Evolutionary conservation across 1,140 invertebrate species (phyloP).

Genomic region (Drosophila serrata): DNA sequence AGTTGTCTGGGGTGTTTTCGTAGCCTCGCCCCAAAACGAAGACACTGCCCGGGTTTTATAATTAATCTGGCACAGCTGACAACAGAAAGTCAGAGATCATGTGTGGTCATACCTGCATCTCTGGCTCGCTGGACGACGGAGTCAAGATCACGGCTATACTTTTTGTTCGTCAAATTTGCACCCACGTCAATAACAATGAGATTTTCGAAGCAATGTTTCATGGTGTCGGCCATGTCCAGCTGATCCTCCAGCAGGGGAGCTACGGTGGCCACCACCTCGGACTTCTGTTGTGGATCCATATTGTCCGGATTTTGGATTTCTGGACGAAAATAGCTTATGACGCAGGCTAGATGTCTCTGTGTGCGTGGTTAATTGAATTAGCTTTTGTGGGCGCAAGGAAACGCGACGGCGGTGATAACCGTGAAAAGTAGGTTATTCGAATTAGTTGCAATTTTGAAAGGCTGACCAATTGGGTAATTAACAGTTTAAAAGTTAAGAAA

Average conservation of each 20-base stretch:
- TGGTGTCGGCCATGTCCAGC: constrained; percentile 70
- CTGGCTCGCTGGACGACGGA: constrained; percentile 96
- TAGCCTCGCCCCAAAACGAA: constrained; percentile 60
- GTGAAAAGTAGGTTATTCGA: constrained; percentile 20
- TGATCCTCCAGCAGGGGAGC: constrained; percentile 57
- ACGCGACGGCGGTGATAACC: constrained; percentile 57
- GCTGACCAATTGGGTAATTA: constrained; percentile 60
- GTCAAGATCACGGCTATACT: constrained; percentile 96
- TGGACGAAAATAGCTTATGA: constrained; percentile 79
- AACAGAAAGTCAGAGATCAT: background rate
- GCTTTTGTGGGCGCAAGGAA: constrained; percentile 58
- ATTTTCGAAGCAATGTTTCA: constrained; percentile 90
- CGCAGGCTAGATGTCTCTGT: constrained; percentile 65
- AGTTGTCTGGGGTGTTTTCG: constrained; percentile 29
- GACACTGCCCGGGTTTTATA: constrained; percentile 40
- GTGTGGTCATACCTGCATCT: constrained; percentile 91
- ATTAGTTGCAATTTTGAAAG: constrained; percentile 61
- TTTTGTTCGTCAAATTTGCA: constrained; percentile 98
- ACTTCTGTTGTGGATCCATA: constrained; percentile 66
- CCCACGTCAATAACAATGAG: constrained; percentile 97
- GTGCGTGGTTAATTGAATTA: constrained; percentile 79
- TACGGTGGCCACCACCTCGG: constrained; percentile 43
- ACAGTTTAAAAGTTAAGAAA: constrained; percentile 51
- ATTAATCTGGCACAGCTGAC: constrained; percentile 36
- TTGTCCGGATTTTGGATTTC: constrained; percentile 39